Evolutionary conservation across 2,888 invertebrate genomes (phyloP), one percentile per base, ranked within the genome.

Genomic region (Drosophila algonquin): DNA sequence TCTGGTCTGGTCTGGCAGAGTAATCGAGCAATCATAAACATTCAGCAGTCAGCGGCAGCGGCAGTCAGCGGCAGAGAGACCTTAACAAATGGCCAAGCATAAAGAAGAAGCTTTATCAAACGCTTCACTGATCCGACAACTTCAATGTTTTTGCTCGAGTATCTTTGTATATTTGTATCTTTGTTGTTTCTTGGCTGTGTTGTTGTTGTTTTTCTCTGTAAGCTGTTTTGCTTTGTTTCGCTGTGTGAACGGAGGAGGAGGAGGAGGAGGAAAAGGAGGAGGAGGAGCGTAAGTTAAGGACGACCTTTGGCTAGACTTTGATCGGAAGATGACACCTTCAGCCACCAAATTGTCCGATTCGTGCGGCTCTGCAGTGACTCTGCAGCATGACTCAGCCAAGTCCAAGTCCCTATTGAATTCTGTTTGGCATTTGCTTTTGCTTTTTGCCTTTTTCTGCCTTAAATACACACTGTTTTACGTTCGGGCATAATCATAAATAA

Each of bases 291-390:
- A 27, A 50, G 58, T 58, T 77, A 74, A 80, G 73, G 81, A 80
- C 79, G 85, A 79, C 59, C 63, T 74, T 71, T 76, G 73, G 60
- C 67, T 54, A 67, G 67, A 59, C 64, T 63, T 21, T 48, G 63
- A 56, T 48, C 72, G 53, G 73, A 72, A 82, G 81, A 81, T 83
- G 87, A 86, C 86, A 86, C 83, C 82, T 76, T 59, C 61, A 27
- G 44, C 8, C 30, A 14, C 2, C 40, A 30, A 56, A 52, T 70
- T 75, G 57, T 54, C 56, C 63, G 60, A 48, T 77, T 63, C 69
- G 55, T 73, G 69, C 63, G 73, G 45, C 35, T 58, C 54, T 59
- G 57, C 68, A 67, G 63, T 55, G 54, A 71, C 24, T 24, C 24
- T 24, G 35, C 35, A 14, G 40, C 40, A 71, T 71, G 71, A 71